These are phyloP conservation scores for Microplitis mediator DNA, from an alignment of 1,140 invertebrate genomes.

Conservation along the genomic window DNA sequence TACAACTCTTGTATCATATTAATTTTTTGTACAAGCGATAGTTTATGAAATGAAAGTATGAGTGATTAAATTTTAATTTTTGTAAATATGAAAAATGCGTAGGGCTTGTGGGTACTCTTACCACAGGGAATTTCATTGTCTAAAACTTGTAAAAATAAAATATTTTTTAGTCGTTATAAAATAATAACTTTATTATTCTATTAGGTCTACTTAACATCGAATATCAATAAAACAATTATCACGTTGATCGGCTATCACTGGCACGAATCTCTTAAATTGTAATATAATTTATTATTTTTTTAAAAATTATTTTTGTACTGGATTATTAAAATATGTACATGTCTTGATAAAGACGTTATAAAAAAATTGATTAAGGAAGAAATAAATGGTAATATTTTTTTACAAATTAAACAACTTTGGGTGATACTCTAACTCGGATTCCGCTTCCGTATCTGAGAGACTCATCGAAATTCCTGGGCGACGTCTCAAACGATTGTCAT, in stretches of 20 bases:
- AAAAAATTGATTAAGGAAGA: background rate
- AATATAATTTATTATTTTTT: background rate
- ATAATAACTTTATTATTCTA: background rate
- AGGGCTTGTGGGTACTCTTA: too few relatives aligned
- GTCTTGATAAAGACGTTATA: background rate
- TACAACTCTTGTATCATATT: too few relatives aligned
- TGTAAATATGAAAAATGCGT: too few relatives aligned
- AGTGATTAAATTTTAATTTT: too few relatives aligned
- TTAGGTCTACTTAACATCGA: background rate
- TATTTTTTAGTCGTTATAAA: too few relatives aligned
- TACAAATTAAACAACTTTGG: conserved; percentile 49
- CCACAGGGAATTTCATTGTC: too few relatives aligned
- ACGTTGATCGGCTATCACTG: too few relatives aligned
- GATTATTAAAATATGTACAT: background rate
- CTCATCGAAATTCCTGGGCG: conserved; percentile 76
- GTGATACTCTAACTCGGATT: conserved; percentile 66
- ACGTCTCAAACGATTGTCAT: conserved; percentile 66
- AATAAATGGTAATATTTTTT: background rate
- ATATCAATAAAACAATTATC: background rate
- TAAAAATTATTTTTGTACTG: background rate
- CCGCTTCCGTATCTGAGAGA: conserved; percentile 79
- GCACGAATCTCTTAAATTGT: background rate
- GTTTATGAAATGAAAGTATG: too few relatives aligned
- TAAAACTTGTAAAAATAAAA: too few relatives aligned
- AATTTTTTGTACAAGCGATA: too few relatives aligned